Conservation (phyloP, 1,140 invertebrate genomes). For the Drosophila leontia region DNA sequence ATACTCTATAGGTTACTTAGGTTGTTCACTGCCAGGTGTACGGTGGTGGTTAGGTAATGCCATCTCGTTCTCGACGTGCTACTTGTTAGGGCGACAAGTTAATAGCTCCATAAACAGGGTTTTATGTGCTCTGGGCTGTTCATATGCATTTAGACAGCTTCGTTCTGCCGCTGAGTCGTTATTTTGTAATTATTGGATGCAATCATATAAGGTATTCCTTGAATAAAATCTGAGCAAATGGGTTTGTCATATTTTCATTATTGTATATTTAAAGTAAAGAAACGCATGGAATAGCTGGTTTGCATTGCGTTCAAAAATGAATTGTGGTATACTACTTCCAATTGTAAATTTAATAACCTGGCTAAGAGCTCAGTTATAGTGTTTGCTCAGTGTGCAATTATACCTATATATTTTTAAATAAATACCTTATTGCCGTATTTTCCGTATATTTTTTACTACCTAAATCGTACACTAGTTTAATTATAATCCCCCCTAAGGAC, state of each 20-base stretch:
- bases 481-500: constrained; percentile 12
- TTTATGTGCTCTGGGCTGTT: constrained; percentile 12
- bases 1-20: background rate
- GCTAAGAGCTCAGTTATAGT: background rate
- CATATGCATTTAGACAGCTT: constrained; percentile 18
- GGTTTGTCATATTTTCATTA: background rate
- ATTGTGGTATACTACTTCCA: no score
- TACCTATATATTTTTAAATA: constrained; percentile 8
- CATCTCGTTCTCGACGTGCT: background rate
- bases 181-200: constrained; percentile 6
- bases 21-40: background rate
- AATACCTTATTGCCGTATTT: background rate
- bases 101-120: constrained; percentile 16
- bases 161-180: background rate
- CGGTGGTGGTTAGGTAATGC: background rate
- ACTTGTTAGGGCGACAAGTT: background rate
- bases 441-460: constrained; percentile 1
- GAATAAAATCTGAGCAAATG: background rate
- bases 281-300: background rate
- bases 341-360: background rate
- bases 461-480: background rate
- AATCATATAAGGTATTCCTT: no score
- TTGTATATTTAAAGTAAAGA: background rate
- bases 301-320: background rate
- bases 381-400: background rate